Evolutionary conservation across 2,888 invertebrate genomes (phyloP), one percentile per base, ranked within the genome.

Genomic region (Belgica antarctica): DNA sequence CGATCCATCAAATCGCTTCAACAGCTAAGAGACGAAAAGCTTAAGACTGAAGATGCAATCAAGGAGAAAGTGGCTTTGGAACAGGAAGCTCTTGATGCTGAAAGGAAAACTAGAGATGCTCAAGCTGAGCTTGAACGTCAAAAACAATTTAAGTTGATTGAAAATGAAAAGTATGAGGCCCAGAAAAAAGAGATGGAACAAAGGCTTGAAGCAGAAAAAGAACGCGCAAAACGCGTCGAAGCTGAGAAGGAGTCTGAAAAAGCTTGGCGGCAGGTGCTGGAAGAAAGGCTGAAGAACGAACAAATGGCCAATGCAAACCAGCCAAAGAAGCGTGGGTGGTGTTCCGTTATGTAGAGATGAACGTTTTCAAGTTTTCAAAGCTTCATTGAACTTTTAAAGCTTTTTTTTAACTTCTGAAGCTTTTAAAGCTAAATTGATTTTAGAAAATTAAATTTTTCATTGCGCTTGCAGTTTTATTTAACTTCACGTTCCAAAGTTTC

Each of bases 41-140:
- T n/a, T 25, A 59, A 25, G 27, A 27, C 59, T 7, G 25, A 59
- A 12, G 27, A 59, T 2, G 59, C 59, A 59, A 52, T 52, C 7
- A 17, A 22, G 8, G 52, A 52, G 12, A 52, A 52, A n/a, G 1
- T 22, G 7, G 3, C 7, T 3, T 22, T 52, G 4, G 52, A 52
- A 52, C 19, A 52, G 22, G 52, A 52, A 52, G 59, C 25, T 22
- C 27, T 27, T 27, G 59, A 59, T n/a, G 59, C 59, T 25, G 59
- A 25, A 59, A 59, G 52, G 12, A 3, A 4, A 3, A 52, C 52
- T 7, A 2, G 22, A 4, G 52, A 52, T 4, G 22, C 17, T 8
- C 52, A 52, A 22, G 22, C 22, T 22, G 52, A 52, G 12, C 52
- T 52, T 22, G 52, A 52, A 52, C 52, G 52, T 52, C 52, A 52